Conservation (phyloP, 2,113 vertebrate species). For the Sterrhoptilus dennistouni region DNA sequence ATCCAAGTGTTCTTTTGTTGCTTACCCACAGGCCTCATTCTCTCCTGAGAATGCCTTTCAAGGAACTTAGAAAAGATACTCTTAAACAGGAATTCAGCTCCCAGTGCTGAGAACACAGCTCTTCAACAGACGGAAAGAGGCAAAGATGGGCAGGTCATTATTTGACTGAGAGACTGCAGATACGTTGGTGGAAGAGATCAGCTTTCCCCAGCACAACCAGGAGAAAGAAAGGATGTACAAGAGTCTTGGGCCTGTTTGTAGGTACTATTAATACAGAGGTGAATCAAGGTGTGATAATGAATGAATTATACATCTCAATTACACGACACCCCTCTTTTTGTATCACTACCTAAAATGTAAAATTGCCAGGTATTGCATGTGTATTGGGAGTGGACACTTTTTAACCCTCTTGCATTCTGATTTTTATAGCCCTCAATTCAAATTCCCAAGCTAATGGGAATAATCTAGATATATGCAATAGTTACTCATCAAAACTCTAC, state of each 20-base stretch:
- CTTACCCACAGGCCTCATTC: neutral
- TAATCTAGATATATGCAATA: neutral
- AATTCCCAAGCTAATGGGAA: neutral
- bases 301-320: neutral
- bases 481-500: neutral
- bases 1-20: neutral
- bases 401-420: neutral
- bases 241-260: neutral
- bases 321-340: rapidly evolving
- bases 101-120: neutral
- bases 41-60: neutral
- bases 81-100: neutral
- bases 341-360: neutral
- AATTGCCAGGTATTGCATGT: neutral
- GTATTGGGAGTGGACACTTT: neutral
- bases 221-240: neutral
- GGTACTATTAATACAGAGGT: neutral
- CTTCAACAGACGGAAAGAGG: neutral
- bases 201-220: neutral
- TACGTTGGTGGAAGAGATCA: neutral
- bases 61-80: neutral
- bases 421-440: neutral
- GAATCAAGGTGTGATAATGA: neutral
- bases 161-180: neutral
- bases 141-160: neutral